phyloP scores from a whole-genome alignment of 2,888 invertebrate genomes.

The Ecdyonurus torrentis region DNA sequence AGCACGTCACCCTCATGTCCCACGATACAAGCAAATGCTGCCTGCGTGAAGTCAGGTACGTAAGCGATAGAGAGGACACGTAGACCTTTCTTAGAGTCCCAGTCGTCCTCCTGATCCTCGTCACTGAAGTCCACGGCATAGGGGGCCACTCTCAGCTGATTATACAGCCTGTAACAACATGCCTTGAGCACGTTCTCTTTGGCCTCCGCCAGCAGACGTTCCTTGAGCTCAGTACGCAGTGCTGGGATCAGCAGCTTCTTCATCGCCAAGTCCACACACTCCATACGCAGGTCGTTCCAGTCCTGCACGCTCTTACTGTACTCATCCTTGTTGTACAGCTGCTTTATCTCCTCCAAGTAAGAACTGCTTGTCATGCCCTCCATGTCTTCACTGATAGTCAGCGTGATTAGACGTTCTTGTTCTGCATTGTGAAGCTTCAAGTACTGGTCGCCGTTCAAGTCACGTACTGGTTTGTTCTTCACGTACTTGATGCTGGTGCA shows the following conservation, averaged over 20 bases:
- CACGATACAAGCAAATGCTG: slow-evolving; percentile 75
- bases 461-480: slow-evolving; percentile 80
- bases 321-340: slow-evolving; percentile 76
- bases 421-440: slow-evolving; percentile 65
- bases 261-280: slow-evolving; percentile 77
- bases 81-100: slow-evolving; percentile 69
- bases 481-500: slow-evolving; percentile 66
- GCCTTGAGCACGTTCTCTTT: slow-evolving; percentile 70
- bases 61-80: slow-evolving; percentile 79
- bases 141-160: slow-evolving; percentile 83
- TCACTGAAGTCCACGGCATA: slow-evolving; percentile 56
- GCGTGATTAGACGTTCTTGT: slow-evolving; percentile 61
- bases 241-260: slow-evolving; percentile 79
- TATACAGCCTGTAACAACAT: slow-evolving; percentile 72
- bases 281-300: slow-evolving; percentile 82
- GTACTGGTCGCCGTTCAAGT: slow-evolving; percentile 79
- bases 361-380: slow-evolving; percentile 59
- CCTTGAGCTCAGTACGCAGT: slow-evolving; percentile 67
- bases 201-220: slow-evolving; percentile 65
- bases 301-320: slow-evolving; percentile 86
- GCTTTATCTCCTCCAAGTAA: slow-evolving; percentile 80
- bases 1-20: slow-evolving; percentile 82
- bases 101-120: slow-evolving; percentile 83
- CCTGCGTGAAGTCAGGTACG: slow-evolving; percentile 65
- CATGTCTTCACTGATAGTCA: slow-evolving; percentile 54